phyloP scores from a whole-genome alignment of 2,113 vertebrate species.

The Vulpes ferrilata region DNA sequence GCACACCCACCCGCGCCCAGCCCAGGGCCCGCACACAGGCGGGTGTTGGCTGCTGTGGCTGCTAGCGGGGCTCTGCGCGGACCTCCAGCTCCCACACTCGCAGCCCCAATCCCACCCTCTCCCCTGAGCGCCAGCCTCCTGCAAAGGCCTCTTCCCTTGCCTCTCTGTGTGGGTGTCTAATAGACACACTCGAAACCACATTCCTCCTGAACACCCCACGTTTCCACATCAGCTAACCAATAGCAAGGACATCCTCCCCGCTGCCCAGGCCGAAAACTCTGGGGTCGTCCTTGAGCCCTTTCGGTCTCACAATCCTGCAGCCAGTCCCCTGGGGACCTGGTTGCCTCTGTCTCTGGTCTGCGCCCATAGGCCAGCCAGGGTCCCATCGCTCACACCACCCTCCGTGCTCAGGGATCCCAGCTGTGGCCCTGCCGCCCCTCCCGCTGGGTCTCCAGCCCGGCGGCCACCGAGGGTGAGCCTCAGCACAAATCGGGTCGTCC shows the following conservation, averaged over 20 bases:
- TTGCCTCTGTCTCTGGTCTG: background rate
- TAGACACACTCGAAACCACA: background rate
- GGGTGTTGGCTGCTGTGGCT: accelerated
- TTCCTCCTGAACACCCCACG: background rate
- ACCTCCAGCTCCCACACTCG: background rate
- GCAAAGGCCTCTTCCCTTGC: background rate
- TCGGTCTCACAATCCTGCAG: background rate
- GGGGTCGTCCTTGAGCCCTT: background rate
- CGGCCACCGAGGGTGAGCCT: background rate
- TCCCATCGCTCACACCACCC: no score
- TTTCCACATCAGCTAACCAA: background rate
- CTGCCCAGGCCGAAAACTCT: background rate
- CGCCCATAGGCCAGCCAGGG: background rate
- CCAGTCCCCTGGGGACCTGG: background rate
- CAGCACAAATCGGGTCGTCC: background rate
- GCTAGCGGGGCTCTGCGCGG: background rate
- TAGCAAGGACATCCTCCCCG: background rate
- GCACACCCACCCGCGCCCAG: no score
- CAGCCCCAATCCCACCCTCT: background rate
- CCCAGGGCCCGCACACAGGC: no score
- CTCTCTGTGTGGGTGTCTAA: background rate
- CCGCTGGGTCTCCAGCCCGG: background rate
- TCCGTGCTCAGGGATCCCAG: background rate
- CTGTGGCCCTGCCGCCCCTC: background rate
- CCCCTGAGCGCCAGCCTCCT: background rate